phyloP scores from a whole-genome alignment of 2,113 vertebrate genomes.

The Tychaedon coryphoeus region DNA sequence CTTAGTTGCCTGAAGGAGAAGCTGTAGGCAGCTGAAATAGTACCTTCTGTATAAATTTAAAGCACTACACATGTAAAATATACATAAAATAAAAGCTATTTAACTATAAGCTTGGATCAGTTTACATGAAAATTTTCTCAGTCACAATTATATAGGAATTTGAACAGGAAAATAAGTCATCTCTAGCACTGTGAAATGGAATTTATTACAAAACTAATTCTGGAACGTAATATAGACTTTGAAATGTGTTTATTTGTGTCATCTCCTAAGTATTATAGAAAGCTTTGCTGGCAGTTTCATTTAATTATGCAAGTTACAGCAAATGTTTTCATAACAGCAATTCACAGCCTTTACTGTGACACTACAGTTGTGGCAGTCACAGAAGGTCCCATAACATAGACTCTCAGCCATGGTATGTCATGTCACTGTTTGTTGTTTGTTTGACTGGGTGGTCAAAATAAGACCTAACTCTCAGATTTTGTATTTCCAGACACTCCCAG shows the following conservation, averaged over 20 bases:
- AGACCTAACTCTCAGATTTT: slow-evolving; percentile 63
- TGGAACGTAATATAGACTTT: slow-evolving; percentile 13
- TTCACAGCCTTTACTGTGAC: slow-evolving; percentile 77
- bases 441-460: slow-evolving; percentile 64
- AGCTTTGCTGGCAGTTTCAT: slow-evolving; percentile 74
- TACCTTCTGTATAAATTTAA: neutral
- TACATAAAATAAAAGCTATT: neutral
- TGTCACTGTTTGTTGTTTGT: slow-evolving; percentile 63
- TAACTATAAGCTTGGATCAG: neutral
- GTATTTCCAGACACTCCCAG: slow-evolving; percentile 62
- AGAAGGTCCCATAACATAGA: slow-evolving; percentile 66
- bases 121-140: neutral
- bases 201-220: neutral
- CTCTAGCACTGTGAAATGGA: neutral
- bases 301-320: slow-evolving; percentile 81
- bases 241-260: slow-evolving; percentile 68
- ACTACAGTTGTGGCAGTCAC: slow-evolving; percentile 70
- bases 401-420: slow-evolving; percentile 57
- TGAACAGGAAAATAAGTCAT: neutral
- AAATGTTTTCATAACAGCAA: slow-evolving; percentile 84
- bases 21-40: neutral
- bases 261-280: slow-evolving; percentile 69
- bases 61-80: neutral
- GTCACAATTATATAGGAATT: neutral
- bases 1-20: neutral